phyloP scores from a whole-genome alignment of 2,888 invertebrate species.

The Alcis repandata region DNA sequence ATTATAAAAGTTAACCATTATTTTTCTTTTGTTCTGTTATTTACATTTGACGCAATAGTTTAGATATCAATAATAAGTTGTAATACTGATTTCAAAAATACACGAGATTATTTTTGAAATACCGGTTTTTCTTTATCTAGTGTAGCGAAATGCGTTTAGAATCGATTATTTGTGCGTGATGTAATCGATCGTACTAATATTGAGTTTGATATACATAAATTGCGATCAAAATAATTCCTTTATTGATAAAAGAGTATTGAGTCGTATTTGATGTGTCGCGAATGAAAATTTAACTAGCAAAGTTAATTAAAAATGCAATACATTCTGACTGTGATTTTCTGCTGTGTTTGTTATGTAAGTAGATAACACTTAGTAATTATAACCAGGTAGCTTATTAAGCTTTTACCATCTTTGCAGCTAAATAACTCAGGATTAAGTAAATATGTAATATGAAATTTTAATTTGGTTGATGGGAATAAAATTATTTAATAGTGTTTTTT shows the following conservation, averaged over 20 bases:
- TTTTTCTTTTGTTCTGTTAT: not conserved
- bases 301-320: conserved; percentile 47
- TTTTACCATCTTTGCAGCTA: too few relatives aligned
- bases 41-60: not conserved
- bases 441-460: too few relatives aligned
- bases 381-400: too few relatives aligned
- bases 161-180: conserved; percentile 51
- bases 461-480: too few relatives aligned
- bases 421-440: too few relatives aligned
- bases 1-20: not conserved
- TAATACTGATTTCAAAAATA: conserved; percentile 14
- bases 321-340: conserved; percentile 41
- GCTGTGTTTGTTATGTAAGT: conserved; percentile 51
- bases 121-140: conserved; percentile 35
- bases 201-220: conserved; percentile 50
- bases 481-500: too few relatives aligned
- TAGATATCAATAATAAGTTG: conserved; percentile 6
- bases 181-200: conserved; percentile 51
- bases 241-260: conserved; percentile 53
- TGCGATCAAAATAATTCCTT: conserved; percentile 47
- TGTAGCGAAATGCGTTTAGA: conserved; percentile 39
- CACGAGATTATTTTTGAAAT: conserved; percentile 16
- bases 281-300: conserved; percentile 32
- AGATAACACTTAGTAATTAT: too few relatives aligned
- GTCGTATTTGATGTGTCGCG: conserved; percentile 46